phyloP scores from a whole-genome alignment of 2,888 invertebrate species.

The Tenthredo notha region DNA sequence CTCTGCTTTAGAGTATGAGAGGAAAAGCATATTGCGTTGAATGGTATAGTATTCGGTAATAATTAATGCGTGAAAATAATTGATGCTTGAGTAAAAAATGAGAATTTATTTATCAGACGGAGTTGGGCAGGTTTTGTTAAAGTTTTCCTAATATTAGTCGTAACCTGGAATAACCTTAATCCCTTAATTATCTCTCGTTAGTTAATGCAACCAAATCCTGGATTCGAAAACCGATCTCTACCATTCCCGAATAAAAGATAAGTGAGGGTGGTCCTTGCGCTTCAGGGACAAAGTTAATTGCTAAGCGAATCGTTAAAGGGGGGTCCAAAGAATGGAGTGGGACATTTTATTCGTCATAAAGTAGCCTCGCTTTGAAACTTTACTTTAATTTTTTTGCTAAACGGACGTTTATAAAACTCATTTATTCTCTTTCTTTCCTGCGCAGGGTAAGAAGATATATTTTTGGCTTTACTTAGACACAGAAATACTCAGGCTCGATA shows the following conservation, averaged over 20 bases:
- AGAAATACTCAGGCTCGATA: neutral
- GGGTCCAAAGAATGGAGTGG: neutral
- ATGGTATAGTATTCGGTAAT: neutral
- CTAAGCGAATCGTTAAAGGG: conserved; percentile 27
- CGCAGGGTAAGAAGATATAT: neutral
- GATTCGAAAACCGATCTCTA: conserved; percentile 16
- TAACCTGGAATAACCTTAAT: neutral
- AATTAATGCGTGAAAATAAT: neutral
- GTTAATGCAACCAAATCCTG: neutral
- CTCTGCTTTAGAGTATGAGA: neutral
- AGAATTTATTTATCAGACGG: neutral
- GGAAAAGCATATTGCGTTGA: neutral
- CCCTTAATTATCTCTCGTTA: neutral
- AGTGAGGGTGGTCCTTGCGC: conserved; percentile 16
- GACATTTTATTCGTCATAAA: conserved; percentile 30
- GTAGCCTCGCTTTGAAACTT: conserved; percentile 17
- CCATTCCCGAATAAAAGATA: conserved; percentile 31
- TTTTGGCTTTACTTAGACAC: neutral
- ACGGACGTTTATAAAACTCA: conserved; percentile 14
- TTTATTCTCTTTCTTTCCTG: conserved; percentile 12
- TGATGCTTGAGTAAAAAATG: neutral
- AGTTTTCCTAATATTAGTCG: neutral
- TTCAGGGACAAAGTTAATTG: conserved; percentile 33
- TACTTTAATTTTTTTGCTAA: conserved; percentile 16
- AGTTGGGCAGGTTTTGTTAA: neutral